These are phyloP conservation scores for Agelas oroides DNA, from an alignment of 37 sponge, comb jelly and placozoan species.

Conservation along the genomic window DNA sequence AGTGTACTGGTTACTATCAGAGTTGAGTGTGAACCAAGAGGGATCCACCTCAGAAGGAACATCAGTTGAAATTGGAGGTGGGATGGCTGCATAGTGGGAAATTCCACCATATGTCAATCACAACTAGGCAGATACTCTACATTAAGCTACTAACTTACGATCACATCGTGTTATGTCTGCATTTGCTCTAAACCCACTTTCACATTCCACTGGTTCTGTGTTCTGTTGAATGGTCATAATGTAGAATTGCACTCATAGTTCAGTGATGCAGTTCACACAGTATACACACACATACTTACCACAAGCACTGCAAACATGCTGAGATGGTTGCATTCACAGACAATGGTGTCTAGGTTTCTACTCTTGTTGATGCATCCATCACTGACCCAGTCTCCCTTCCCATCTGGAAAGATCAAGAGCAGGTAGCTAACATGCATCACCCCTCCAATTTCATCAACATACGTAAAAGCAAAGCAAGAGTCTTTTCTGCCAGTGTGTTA, in stretches of 20 bases:
- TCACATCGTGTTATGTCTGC: neutral
- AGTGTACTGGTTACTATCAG: neutral
- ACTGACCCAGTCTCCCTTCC: conserved; percentile 18
- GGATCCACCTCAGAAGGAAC: neutral
- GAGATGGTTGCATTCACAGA: conserved; percentile 33
- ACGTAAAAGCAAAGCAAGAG: no score
- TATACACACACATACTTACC: conserved; percentile 18
- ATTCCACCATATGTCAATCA: no score
- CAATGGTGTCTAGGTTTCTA: neutral
- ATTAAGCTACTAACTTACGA: conserved; percentile 9
- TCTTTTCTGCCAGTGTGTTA: no score
- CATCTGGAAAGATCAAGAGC: neutral
- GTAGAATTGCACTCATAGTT: no score
- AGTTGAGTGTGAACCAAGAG: neutral
- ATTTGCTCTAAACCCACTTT: neutral
- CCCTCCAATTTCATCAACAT: no score
- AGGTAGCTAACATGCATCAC: no score
- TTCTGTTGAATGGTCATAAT: neutral
- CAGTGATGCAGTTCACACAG: no score
- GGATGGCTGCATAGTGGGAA: neutral
- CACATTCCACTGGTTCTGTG: conserved; percentile 20
- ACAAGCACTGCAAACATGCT: conserved; percentile 38
- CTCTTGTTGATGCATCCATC: conserved; percentile 3
- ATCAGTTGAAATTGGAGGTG: neutral
- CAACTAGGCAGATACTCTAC: no score